A percentile compares a stretch with the other conserved stretches of the same genome.
Conservation (phyloP, 2,888 invertebrate genomes). For the Cryptus viduatorius region DNA sequence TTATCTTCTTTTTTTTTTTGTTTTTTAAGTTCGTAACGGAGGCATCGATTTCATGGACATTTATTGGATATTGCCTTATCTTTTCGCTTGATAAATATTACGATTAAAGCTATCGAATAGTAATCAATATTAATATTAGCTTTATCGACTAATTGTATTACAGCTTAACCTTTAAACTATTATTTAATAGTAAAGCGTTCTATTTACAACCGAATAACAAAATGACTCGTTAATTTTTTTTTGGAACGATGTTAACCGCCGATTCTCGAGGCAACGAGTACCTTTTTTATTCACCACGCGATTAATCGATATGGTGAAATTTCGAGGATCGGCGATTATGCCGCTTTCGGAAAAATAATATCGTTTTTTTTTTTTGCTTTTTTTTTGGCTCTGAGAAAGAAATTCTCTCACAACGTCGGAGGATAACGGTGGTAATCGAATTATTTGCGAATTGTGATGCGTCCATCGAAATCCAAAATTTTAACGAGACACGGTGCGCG, state of each 20-base stretch:
- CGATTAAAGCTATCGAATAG: constrained; percentile 77
- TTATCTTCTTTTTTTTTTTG: neutral
- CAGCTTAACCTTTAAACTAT: constrained; percentile 66
- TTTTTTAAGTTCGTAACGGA: constrained; percentile 44
- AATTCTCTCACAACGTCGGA: constrained; percentile 3
- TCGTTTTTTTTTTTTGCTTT: constrained; percentile 15
- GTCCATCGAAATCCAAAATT: constrained; percentile 64
- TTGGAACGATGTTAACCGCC: constrained; percentile 1
- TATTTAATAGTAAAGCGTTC: constrained; percentile 76
- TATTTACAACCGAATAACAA: constrained; percentile 84
- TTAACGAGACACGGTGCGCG: constrained; percentile 69
- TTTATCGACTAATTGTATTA: constrained; percentile 78
- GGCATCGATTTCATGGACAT: constrained; percentile 63
- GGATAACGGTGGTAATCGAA: neutral
- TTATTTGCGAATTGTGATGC: neutral
- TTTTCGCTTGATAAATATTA: constrained; percentile 76
- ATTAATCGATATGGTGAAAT: too few species aligned
- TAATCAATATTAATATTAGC: constrained; percentile 80
- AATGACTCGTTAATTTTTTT: constrained; percentile 63
- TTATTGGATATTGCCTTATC: constrained; percentile 68
- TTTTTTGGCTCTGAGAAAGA: neutral
- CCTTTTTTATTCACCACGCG: neutral
- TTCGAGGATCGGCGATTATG: constrained; percentile 12
- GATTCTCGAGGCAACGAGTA: neutral
- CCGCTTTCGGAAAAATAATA: constrained; percentile 15